Evolutionary conservation across 1,140 invertebrate species (phyloP).

Genomic region (Pseudomyrmex dendroicus): DNA sequence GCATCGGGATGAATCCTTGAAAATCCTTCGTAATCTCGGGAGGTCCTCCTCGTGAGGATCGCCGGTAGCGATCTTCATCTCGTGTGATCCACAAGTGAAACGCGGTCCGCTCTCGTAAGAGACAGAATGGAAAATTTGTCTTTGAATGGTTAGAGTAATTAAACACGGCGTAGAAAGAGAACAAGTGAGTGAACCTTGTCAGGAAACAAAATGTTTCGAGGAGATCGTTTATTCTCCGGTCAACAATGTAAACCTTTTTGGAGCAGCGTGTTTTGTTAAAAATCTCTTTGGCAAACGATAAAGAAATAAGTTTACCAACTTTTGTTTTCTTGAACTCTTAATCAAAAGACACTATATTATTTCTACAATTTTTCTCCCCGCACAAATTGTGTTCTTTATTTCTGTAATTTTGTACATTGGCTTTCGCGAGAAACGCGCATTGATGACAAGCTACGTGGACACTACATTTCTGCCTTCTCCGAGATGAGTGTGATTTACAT

Average conservation of each 20-base stretch:
- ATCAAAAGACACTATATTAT: too few species aligned
- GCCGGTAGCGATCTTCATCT: background rate
- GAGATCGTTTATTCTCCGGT: background rate
- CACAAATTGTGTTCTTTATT: background rate
- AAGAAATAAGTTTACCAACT: too few species aligned
- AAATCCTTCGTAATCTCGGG: too few species aligned
- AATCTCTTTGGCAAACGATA: too few species aligned
- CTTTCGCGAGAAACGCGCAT: background rate
- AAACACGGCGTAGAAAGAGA: background rate
- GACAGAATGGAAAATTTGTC: background rate
- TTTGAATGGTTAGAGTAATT: background rate
- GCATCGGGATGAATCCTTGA: background rate
- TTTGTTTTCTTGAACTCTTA: too few species aligned
- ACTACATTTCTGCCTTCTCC: background rate
- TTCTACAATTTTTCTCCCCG: too few species aligned
- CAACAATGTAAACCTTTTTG: background rate
- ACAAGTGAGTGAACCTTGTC: constrained; percentile 37
- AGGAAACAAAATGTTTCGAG: background rate
- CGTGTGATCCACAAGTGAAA: constrained; percentile 4
- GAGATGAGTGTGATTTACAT: constrained; percentile 14
- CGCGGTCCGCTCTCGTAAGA: too few species aligned
- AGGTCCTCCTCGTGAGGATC: background rate
- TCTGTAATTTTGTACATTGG: background rate
- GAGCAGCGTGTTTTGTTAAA: too few species aligned
- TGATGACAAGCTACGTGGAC: background rate